Conservation (phyloP, 2,888 invertebrate species). For the Drosophila mimica region DNA sequence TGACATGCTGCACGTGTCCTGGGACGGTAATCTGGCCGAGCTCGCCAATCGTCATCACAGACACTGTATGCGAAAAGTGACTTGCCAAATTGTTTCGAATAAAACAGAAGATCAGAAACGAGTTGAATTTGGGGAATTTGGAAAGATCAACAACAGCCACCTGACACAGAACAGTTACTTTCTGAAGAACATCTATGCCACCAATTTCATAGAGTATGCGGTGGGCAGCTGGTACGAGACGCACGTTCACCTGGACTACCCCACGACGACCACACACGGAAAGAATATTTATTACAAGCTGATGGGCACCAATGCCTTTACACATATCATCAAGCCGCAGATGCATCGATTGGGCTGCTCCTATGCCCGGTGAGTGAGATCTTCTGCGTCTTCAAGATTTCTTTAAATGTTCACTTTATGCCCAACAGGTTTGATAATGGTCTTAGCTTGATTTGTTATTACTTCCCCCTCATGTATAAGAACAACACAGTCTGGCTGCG, state of each 20-base stretch:
- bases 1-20: slow-evolving; percentile 30
- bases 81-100: accelerated
- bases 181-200: slow-evolving; percentile 8
- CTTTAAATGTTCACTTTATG: background rate
- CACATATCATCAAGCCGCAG: slow-evolving; percentile 26
- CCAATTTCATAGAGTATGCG: slow-evolving; percentile 16
- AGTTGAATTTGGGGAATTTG: background rate
- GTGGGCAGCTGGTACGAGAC: slow-evolving; percentile 39
- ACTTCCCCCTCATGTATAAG: background rate
- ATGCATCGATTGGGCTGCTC: slow-evolving; percentile 41
- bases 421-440: slow-evolving; percentile 24
- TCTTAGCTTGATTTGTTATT: slow-evolving; percentile 43
- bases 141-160: background rate
- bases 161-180: slow-evolving; percentile 23
- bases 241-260: slow-evolving; percentile 12
- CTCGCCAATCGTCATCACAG: slow-evolving; percentile 33
- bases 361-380: slow-evolving; percentile 29
- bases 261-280: accelerated
- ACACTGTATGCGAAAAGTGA: background rate
- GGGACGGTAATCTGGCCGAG: slow-evolving; percentile 36
- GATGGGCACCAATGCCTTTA: slow-evolving; percentile 23
- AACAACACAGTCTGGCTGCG: background rate
- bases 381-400: accelerated
- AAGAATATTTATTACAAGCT: background rate
- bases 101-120: background rate